Conservation (phyloP, 2,888 invertebrate genomes). For the Netelia inedita region DNA sequence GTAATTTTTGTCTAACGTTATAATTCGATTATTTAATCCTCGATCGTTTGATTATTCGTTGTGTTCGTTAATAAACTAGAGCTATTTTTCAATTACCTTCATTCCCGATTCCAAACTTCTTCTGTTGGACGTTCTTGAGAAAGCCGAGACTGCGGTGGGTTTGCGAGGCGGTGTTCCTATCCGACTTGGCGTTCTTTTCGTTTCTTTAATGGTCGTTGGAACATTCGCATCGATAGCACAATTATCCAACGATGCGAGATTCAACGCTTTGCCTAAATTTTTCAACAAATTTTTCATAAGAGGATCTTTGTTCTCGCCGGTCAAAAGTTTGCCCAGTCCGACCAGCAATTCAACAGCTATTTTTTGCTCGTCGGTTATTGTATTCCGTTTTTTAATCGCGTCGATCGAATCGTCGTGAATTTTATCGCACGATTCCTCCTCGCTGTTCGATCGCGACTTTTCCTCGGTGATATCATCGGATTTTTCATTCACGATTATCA, state of each 20-base stretch:
- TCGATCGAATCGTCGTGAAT: constrained; percentile 48
- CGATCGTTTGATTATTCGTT: background rate
- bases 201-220: constrained; percentile 20
- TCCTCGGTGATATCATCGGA: constrained; percentile 43
- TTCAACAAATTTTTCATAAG: constrained; percentile 77
- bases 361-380: constrained; percentile 70
- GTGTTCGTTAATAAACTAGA: background rate
- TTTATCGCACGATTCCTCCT: constrained; percentile 37
- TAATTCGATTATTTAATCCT: constrained; percentile 1
- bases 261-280: constrained; percentile 75
- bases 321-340: constrained; percentile 76
- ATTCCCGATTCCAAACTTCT: constrained; percentile 58
- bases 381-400: constrained; percentile 47
- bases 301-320: constrained; percentile 72
- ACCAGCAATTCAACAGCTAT: constrained; percentile 74
- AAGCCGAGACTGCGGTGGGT: constrained; percentile 26
- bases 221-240: constrained; percentile 41
- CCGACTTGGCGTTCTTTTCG: constrained; percentile 48
- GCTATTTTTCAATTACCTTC: constrained; percentile 59
- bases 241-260: constrained; percentile 69
- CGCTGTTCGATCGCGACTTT: background rate
- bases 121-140: constrained; percentile 52
- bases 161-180: constrained; percentile 53
- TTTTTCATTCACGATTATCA: constrained; percentile 60
- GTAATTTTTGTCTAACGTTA: constrained; percentile 63